Percentiles rank a stretch among this genome's conserved stretches.
Conservation (phyloP, 2,113 vertebrate species). For the Amphiprion ocellaris region DNA sequence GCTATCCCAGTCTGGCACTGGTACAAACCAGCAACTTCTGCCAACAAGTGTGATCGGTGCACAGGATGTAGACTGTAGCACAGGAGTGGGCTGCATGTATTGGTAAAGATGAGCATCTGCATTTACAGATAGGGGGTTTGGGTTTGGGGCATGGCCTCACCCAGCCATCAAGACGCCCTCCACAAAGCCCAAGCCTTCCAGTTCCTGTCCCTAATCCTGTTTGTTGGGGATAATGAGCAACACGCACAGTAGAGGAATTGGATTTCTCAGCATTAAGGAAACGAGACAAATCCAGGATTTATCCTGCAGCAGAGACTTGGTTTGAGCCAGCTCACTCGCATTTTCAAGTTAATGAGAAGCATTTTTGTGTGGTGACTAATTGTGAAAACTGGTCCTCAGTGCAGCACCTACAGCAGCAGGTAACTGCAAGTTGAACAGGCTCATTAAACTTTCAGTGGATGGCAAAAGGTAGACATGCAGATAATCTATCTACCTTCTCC, state of each 20-base stretch:
- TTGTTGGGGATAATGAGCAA: constrained; percentile 54
- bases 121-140: constrained; percentile 16
- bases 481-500: not conserved
- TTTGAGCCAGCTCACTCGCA: constrained; percentile 3
- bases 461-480: not conserved
- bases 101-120: constrained; percentile 32
- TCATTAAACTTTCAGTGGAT: constrained; percentile 3
- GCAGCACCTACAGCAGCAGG: not conserved
- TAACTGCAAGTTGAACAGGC: not conserved
- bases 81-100: constrained; percentile 4
- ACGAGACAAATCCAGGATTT: constrained; percentile 26
- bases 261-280: constrained; percentile 36
- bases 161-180: constrained; percentile 47
- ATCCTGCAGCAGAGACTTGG: not conserved
- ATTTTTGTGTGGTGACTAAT: constrained; percentile 5
- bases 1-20: constrained; percentile 49
- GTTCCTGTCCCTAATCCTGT: constrained; percentile 44
- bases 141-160: constrained; percentile 24
- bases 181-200: constrained; percentile 21
- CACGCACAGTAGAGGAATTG: constrained; percentile 41
- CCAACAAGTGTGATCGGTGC: constrained; percentile 51
- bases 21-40: constrained; percentile 24
- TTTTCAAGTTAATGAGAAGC: constrained; percentile 3
- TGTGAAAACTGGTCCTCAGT: not conserved
- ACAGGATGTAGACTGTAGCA: constrained; percentile 31